Evolutionary conservation across 2,888 invertebrate species (phyloP), one percentile per base, ranked within the genome.

Genomic region (Acanthopleura granulata): DNA sequence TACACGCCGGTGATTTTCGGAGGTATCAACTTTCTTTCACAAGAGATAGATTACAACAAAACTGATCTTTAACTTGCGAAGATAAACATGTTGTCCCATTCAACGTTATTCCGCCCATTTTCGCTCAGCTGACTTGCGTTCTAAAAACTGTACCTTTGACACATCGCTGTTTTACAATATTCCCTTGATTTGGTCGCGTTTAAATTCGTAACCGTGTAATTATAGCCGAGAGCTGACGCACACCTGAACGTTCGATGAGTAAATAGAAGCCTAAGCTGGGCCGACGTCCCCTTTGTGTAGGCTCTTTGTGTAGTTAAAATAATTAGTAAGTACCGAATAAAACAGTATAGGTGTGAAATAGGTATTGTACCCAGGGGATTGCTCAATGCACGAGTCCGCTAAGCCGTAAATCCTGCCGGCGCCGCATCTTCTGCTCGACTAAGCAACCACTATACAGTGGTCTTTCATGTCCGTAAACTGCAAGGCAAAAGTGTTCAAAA

Each of bases 261-360:
- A 57, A n/a, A 57, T 57, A 57, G 57, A 57, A 40, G 40, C 40
- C 40, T 40, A 40, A 40, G 40, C 40, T 6, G 40, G 40, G 40
- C 40, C 40, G 40, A 40, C 57, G 22, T 22, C 18, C n/a, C 22
- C 57, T 57, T 57, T 57, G 57, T 57, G 57, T 57, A 6, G 22
- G 22, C 6, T 57, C 22, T 27, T 66, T 66, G 22, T 27, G 25
- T 1, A 25, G 22, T 66, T 66, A 27, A 66, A 22, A 66, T 66
- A 66, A 66, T 66, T 66, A 66, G 66, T 66, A 27, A 66, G 66
- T 66, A 66, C 27, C 15, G 29, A 27, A 66, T 66, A 66, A 66
- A 66, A 66, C 66, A 27, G 29, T 27, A 27, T 27, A 66, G 66
- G 66, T 66, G 66, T 66, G 22, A 27, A 27, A 22, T 15, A 27